Base-by-base conservation (phyloP, 1,140 invertebrate species). In the Drosophila bipectinata region DNA sequence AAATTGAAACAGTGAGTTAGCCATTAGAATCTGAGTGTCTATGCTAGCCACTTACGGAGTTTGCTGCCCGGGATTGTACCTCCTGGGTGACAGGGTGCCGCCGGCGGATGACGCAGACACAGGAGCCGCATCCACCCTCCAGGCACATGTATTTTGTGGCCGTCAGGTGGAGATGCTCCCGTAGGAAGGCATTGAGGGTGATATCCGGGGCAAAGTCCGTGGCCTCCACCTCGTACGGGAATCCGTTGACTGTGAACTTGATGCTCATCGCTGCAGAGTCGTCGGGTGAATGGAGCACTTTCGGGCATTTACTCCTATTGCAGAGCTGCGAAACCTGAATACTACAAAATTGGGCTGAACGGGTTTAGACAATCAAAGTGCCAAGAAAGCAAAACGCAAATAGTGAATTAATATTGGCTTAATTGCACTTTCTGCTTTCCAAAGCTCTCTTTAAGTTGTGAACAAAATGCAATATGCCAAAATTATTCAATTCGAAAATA, bases 121-220 rank as follows among this genome's bases (percentile, higher is more conserved):
- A 98, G 1, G 94, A 93, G 1, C 97, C 97, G 84, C 97, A 97
- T 0, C 96, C 96, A 21, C 96, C 97, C 91, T 98, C 96, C 7
- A 93, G 92, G 77, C 97, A 97, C 95, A 96, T 96, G 5, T 92
- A 93, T 87, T 98, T 97, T 0, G 96, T 97, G 4, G 96, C 97
- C 32, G 93, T 94, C 1, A 97, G 92, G 24, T 95, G 92, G 0
- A 94, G 94, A 71, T 94, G 85, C 18, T 95, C 93, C 3, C 96
- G 92, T 24, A 97, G 94, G 67, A 94, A 97, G 10, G 93, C 92
- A 57, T 96, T 96, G 3, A 96, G 91, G 0, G 94, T 93, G 21
- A 94, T 96, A 34, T 94, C 92, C 1, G 79, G 54, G n/a, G 91
- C 60, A 34, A 66, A 84, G 56, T 84, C 80, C 37, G 55, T 52